Conservation (phyloP, 23 tunicate genomes). For the Ascidia mentula region DNA sequence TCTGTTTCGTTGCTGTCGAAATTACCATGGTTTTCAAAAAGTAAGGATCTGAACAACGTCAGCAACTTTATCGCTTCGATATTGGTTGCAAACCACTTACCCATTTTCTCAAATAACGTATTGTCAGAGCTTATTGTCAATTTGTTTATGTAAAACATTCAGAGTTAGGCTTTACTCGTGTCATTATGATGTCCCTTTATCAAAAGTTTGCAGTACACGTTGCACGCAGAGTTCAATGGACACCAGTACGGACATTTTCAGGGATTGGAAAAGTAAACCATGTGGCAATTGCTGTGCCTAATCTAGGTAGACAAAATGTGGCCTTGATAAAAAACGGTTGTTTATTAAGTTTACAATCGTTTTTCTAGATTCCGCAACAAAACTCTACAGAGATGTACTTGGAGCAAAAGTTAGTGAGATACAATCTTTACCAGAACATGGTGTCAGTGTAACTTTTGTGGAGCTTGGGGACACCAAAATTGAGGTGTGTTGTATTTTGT, state of each 20-base stretch:
- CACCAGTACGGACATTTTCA: conserved; percentile 34
- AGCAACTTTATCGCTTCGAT: no score
- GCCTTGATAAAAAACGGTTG: background rate
- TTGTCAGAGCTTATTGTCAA: no score
- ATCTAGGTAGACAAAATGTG: conserved; percentile 41
- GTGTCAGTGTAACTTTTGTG: conserved; percentile 87
- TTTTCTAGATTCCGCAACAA: conserved; percentile 66
- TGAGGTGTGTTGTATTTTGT: conserved; percentile 67
- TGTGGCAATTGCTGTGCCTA: conserved; percentile 98
- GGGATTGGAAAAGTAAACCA: conserved; percentile 93
- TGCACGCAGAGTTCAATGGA: no score
- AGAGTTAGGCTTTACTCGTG: no score
- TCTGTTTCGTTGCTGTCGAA: no score
- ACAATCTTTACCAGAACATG: conserved; percentile 90
- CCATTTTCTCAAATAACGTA: no score
- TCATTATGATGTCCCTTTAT: no score
- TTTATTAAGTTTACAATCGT: background rate
- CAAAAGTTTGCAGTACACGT: no score
- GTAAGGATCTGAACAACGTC: no score
- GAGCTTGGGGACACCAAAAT: conserved; percentile 92
- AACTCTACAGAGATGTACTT: conserved; percentile 72
- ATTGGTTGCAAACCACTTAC: no score
- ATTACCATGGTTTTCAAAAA: no score
- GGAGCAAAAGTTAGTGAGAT: conserved; percentile 85
- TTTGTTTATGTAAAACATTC: no score